Base-by-base conservation (phyloP, 2,888 invertebrate species). In the Protonemura montana region DNA sequence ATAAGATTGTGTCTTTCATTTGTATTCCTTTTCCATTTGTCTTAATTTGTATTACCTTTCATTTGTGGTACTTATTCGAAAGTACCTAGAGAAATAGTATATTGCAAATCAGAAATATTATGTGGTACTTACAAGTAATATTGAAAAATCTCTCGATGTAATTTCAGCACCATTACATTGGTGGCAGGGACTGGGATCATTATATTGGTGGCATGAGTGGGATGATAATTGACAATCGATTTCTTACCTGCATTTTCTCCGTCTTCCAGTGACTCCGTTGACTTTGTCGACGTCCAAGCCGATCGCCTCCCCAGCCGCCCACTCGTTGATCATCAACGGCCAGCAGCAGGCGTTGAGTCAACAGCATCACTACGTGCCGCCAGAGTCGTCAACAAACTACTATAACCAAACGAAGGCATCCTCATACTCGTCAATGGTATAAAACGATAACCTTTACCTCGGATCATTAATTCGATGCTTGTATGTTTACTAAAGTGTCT, bases 301-400 rank as follows among this genome's bases (percentile, higher is more conserved):
- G 82, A 93, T 94, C 25, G 95, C 96, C 2, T 93, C 95, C 2
- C 96, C 96, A 26, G 97, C 96, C 35, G 95, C 96, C 27, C 96
- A 96, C 91, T 95, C 96, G 30, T 92, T 96, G 82, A 92, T 96
- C 87, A 94, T 95, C 89, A 96, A 94, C 89, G 94, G 94, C 88
- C 92, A 93, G 92, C n/a, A 90, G 81, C 90, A 93, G 85, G 85
- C 88, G 29, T 0, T 81, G 16, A 88, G 87, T 80, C 87, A 86
- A 88, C 92, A 95, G 87, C 95, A 95, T 91, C 94, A 94, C 90
- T 95, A 95, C 90, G 94, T 94, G 87, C 96, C 95, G 80, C 94
- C 89, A 86, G 89, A 89, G 78, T 85, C 88, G n/a, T 88, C 89
- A 21, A 89, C 89, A 21, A 91, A 90, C 88, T 92, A 91, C 81